Evolutionary conservation across 2,113 vertebrate species (phyloP).

Genomic region (Oreochromis niloticus): DNA sequence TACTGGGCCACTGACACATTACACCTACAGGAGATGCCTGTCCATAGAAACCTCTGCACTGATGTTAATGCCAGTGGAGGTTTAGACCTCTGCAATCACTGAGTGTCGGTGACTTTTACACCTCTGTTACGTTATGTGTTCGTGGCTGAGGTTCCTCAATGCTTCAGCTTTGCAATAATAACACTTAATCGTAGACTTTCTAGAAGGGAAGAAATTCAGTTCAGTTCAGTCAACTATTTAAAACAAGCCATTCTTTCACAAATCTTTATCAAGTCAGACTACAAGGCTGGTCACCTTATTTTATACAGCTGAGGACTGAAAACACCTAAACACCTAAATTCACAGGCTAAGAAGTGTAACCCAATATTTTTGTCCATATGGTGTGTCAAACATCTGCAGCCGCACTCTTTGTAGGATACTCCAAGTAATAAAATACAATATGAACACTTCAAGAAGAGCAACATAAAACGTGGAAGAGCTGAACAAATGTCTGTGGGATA

Average conservation of each 20-base stretch:
- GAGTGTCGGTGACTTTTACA: neutral
- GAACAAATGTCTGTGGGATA: neutral
- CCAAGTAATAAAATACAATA: neutral
- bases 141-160: neutral
- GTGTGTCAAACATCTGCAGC: neutral
- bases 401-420: neutral
- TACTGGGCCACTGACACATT: neutral
- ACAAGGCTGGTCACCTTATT: neutral
- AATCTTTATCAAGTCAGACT: neutral
- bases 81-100: neutral
- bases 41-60: neutral
- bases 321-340: neutral
- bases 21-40: neutral
- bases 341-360: neutral
- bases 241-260: neutral
- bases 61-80: neutral
- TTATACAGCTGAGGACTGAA: neutral
- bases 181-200: neutral
- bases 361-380: neutral
- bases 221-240: neutral
- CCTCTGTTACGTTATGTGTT: neutral
- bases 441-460: neutral
- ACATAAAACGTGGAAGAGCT: neutral
- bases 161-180: neutral
- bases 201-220: neutral